These are phyloP conservation scores for Acleris emargana DNA, from an alignment of 2,888 invertebrate genomes.

Conservation along the genomic window DNA sequence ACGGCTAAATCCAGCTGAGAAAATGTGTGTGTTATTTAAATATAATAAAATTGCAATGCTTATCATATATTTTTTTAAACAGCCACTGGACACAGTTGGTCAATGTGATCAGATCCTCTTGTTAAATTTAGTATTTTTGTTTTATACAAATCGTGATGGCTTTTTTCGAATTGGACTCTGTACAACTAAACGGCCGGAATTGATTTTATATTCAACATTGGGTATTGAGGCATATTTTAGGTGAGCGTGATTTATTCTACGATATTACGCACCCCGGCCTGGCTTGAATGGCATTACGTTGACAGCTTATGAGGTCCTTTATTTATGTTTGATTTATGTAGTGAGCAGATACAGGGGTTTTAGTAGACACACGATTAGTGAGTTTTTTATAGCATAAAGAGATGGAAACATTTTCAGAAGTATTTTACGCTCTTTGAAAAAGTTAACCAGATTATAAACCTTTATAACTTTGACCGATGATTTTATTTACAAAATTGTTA, in stretches of 20 bases:
- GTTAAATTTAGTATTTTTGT: slow-evolving; percentile 10
- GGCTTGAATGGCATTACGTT: slow-evolving; percentile 79
- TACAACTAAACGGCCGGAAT: slow-evolving; percentile 58
- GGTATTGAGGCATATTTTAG: slow-evolving; percentile 78
- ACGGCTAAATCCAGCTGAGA: no score
- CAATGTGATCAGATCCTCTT: no score
- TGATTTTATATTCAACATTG: slow-evolving; percentile 73
- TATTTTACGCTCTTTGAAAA: neutral
- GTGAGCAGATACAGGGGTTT: slow-evolving; percentile 69
- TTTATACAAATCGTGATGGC: slow-evolving; percentile 13
- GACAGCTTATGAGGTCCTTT: slow-evolving; percentile 81
- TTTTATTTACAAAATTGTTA: no score
- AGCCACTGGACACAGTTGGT: no score
- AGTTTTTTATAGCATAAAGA: slow-evolving; percentile 52
- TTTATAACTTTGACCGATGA: no score
- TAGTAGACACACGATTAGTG: slow-evolving; percentile 48
- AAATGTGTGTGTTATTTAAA: no score
- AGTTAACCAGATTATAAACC: no score
- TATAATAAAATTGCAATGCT: no score
- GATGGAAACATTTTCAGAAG: slow-evolving; percentile 34
- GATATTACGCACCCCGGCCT: slow-evolving; percentile 77
- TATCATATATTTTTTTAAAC: no score
- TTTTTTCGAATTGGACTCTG: slow-evolving; percentile 43
- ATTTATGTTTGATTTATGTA: slow-evolving; percentile 81
- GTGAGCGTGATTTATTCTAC: slow-evolving; percentile 75